Percentiles rank a stretch among this genome's conserved stretches.
These are phyloP conservation scores for Taxidea taxus DNA, from an alignment of 2,113 vertebrate species.

Conservation along the genomic window DNA sequence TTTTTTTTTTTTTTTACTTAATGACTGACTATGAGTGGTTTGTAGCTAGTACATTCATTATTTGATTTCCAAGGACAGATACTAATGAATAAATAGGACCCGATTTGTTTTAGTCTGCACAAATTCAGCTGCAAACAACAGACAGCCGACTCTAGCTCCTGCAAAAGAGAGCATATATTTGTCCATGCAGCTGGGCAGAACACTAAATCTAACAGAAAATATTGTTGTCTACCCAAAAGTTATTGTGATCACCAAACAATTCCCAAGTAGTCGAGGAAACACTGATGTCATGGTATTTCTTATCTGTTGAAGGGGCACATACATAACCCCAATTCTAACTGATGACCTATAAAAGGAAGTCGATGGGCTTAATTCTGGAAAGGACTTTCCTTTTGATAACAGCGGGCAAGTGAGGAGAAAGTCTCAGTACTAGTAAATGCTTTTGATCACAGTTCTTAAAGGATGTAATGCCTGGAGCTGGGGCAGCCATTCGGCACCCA, in stretches of 20 bases:
- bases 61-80: not conserved
- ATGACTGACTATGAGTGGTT: not conserved
- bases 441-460: not conserved
- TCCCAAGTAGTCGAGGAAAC: not conserved
- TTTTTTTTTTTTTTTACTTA: not conserved
- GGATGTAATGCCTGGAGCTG: not conserved
- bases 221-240: not conserved
- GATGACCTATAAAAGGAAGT: not conserved
- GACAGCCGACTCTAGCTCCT: not conserved
- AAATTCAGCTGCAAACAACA: not conserved
- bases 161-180: not conserved
- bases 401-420: not conserved
- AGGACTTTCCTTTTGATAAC: not conserved
- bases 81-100: not conserved
- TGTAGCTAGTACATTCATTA: not conserved
- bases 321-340: not conserved
- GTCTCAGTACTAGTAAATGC: no score
- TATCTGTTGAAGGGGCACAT: not conserved
- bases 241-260: not conserved
- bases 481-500: not conserved
- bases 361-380: not conserved
- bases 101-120: not conserved
- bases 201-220: not conserved
- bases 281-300: accelerated
- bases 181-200: not conserved